phyloP scores from a whole-genome alignment of 2,797 vertebrate species.

The Cyclopterus lumpus region DNA sequence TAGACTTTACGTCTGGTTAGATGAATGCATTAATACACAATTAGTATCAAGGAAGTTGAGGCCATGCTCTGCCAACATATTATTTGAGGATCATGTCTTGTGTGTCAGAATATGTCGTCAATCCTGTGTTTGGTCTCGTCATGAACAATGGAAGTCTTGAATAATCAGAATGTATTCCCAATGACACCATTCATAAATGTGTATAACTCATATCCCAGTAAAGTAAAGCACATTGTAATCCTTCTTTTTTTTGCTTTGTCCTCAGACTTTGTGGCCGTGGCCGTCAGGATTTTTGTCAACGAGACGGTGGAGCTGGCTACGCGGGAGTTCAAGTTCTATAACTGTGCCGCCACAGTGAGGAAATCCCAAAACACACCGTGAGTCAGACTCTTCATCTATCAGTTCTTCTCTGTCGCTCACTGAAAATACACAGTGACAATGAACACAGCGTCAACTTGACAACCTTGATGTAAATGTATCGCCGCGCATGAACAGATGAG shows the following conservation, averaged over 20 bases:
- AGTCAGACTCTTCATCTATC: slow-evolving; percentile 80
- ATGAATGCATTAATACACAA: slow-evolving; percentile 2
- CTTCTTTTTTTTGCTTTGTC: not conserved
- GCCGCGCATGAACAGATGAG: slow-evolving; percentile 66
- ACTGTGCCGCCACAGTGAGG: slow-evolving; percentile 91
- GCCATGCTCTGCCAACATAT: not conserved
- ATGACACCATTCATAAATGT: not conserved
- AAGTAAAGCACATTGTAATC: not conserved
- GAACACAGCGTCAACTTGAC: slow-evolving; percentile 66
- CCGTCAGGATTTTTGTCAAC: slow-evolving; percentile 81
- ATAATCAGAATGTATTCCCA: not conserved
- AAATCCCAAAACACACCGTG: slow-evolving; percentile 92
- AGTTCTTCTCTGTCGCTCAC: slow-evolving; percentile 67
- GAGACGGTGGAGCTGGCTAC: slow-evolving; percentile 86
- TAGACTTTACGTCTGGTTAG: not conserved
- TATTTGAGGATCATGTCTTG: not conserved
- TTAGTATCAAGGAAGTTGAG: not conserved
- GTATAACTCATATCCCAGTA: not conserved
- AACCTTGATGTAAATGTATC: slow-evolving; percentile 77
- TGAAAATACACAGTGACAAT: slow-evolving; percentile 62
- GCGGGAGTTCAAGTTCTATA: slow-evolving; percentile 92
- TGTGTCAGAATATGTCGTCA: not conserved
- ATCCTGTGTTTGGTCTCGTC: not conserved
- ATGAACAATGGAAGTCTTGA: not conserved
- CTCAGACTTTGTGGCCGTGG: slow-evolving; percentile 91